Conservation (phyloP, 2,888 invertebrate genomes). For the Microchrysa polita region DNA sequence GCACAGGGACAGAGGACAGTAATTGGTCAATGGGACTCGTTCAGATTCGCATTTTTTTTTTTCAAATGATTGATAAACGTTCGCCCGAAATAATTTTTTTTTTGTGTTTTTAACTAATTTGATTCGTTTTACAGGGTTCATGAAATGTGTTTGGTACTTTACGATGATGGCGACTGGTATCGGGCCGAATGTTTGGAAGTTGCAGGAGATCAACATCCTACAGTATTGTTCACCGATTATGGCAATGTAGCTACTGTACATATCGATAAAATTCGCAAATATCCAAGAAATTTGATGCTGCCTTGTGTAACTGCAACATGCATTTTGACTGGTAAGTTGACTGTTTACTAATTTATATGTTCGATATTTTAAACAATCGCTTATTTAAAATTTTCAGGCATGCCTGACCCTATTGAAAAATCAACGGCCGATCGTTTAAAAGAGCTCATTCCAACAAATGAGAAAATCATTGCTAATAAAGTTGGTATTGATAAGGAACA, state of each 20-base stretch:
- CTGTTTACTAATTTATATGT: neutral
- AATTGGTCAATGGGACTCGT: too few species aligned
- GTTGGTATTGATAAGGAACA: conserved; percentile 21
- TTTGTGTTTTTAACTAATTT: too few species aligned
- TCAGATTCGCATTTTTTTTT: too few species aligned
- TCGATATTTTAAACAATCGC: neutral
- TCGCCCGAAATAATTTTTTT: too few species aligned
- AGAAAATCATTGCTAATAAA: conserved; percentile 12
- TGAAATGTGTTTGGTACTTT: conserved; percentile 60
- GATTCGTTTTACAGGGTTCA: conserved; percentile 53
- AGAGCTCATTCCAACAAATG: conserved; percentile 30
- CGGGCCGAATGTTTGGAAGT: conserved; percentile 60
- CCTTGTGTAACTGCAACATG: conserved; percentile 58
- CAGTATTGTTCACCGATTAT: conserved; percentile 61
- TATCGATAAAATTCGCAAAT: conserved; percentile 58
- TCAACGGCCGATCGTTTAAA: conserved; percentile 21
- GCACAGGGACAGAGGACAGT: too few species aligned
- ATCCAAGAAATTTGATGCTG: conserved; percentile 58
- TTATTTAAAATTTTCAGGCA: conserved; percentile 19
- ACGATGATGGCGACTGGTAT: conserved; percentile 58
- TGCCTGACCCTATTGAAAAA: conserved; percentile 7
- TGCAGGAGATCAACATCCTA: conserved; percentile 61
- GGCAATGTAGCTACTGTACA: conserved; percentile 57
- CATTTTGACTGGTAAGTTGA: conserved; percentile 55
- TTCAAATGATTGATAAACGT: too few species aligned